Conservation (phyloP, 2,888 invertebrate genomes). For the Dryococelus australis region DNA sequence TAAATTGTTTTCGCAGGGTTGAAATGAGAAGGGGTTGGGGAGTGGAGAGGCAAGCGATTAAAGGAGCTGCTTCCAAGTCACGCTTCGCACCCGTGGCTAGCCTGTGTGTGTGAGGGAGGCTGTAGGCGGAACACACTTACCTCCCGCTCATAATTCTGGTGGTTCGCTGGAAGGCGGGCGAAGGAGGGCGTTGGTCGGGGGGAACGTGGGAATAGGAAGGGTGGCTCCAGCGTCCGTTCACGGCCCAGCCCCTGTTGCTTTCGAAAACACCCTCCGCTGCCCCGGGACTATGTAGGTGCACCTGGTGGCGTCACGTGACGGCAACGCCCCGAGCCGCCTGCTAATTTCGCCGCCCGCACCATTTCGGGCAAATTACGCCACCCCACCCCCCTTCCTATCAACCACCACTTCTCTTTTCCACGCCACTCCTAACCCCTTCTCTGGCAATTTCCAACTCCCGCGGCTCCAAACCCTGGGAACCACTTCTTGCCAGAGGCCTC, state of each 20-base stretch:
- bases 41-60: not conserved
- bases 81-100: not conserved
- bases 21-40: not conserved
- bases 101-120: not conserved
- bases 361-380: not conserved
- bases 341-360: not conserved
- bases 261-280: not conserved
- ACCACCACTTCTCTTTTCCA: not conserved
- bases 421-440: not conserved
- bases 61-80: not conserved
- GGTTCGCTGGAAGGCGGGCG: too few relatives aligned
- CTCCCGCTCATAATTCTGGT: not conserved
- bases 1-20: not conserved
- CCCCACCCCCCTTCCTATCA: too few relatives aligned
- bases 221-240: not conserved
- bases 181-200: not conserved
- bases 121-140: not conserved
- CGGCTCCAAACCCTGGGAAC: not conserved
- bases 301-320: not conserved
- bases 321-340: not conserved
- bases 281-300: not conserved
- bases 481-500: not conserved
- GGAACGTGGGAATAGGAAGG: not conserved
- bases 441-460: not conserved
- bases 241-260: not conserved